Evolutionary conservation across 1,140 invertebrate genomes (phyloP), one percentile per base, ranked within the genome.

Genomic region (Pollicipes pollicipes): DNA sequence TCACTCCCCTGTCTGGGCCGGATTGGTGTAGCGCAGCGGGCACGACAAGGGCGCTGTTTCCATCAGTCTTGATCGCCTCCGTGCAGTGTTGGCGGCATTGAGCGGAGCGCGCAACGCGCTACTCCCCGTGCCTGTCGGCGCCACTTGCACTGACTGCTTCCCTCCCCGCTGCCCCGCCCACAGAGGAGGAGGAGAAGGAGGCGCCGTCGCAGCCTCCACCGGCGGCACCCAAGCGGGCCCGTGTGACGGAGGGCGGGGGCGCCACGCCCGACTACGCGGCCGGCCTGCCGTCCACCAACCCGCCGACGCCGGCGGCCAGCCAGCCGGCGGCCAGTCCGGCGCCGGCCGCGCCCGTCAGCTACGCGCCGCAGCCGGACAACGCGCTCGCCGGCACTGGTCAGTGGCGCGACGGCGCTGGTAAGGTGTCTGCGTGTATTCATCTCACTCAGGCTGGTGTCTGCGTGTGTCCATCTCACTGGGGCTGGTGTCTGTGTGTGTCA

Each of bases 181-280:
- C 45, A 30, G 58, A 71, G 30, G 31, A 45, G 37, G 30, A 37
- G n/a, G 66, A 72, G 17, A 31, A 63, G 27, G 29, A 64, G 24
- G 21, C 72, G 24, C 24, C 68, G 30, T 29, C 70, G 17, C n/a
- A 17, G n/a, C n/a, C n/a, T 66, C 35, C 3, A 31, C 68, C 17
- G 68, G 17, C 37, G 28, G 68, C 3, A 6, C 32, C 10, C 30
- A 68, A 68, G 30, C 29, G 67, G 21, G 58, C 64, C n/a, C n/a
- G n/a, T 4, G 68, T 27, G 8, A 72, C 37, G 37, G 70, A 30
- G 69, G 29, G 35, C 73, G 29, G 71, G 32, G 70, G 74, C 4
- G 76, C 80, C 64, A 86, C 86, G 28, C 87, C 88, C 0, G 90
- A 93, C 76, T 92, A 91, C 80, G 89, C 89, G 67, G 88, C 88